These are phyloP conservation scores for Rhogogaster chlorosoma DNA, from an alignment of 2,888 invertebrate genomes.

Conservation along the genomic window DNA sequence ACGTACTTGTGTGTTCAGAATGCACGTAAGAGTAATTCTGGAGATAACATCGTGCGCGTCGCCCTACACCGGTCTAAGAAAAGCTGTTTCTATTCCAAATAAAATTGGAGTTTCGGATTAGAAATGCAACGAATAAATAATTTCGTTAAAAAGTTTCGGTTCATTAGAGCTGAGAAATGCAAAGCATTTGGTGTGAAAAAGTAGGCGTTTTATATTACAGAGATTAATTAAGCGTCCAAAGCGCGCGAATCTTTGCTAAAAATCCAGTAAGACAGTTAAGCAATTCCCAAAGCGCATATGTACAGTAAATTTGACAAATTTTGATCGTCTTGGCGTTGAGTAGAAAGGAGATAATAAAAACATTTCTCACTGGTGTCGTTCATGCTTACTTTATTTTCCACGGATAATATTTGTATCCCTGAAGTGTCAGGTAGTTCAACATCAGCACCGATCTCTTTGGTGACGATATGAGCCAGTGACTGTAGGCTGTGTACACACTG, in stretches of 20 bases:
- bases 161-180: neutral
- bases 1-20: neutral
- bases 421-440: slow-evolving; percentile 16
- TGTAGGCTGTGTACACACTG: neutral
- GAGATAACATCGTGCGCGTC: neutral
- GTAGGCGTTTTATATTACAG: neutral
- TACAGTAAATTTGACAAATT: neutral
- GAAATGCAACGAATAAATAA: neutral
- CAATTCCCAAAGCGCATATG: neutral
- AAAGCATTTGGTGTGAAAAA: neutral
- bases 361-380: neutral
- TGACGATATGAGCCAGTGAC: neutral
- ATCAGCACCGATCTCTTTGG: neutral
- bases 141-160: neutral
- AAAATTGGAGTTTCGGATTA: neutral
- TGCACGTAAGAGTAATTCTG: neutral
- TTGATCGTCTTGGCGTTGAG: neutral
- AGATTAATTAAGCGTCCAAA: neutral
- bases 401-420: slow-evolving; percentile 7
- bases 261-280: neutral
- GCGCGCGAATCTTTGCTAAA: neutral
- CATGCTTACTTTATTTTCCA: neutral
- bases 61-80: neutral
- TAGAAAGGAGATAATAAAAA: neutral
- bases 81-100: neutral